These are phyloP conservation scores for Rhopalosiphum maidis DNA, from an alignment of 1,140 invertebrate species.

Conservation along the genomic window DNA sequence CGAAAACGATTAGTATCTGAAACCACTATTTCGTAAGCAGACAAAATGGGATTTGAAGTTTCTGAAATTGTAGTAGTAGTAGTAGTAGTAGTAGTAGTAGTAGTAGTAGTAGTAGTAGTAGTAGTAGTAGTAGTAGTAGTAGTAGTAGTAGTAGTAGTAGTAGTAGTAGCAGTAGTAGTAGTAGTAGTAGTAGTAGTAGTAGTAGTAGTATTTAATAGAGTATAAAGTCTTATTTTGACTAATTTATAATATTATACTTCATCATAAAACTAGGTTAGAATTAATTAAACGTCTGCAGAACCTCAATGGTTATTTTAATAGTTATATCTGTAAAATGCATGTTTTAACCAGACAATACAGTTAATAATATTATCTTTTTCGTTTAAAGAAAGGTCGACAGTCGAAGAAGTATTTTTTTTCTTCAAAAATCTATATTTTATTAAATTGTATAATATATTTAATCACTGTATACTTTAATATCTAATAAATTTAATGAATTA, in stretches of 20 bases:
- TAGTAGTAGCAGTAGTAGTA: too few species aligned
- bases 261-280: slow-evolving; percentile 23
- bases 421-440: neutral
- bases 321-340: neutral
- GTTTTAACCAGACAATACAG: neutral
- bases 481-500: neutral
- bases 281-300: neutral
- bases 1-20: slow-evolving; percentile 1
- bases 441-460: neutral
- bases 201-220: neutral
- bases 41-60: neutral
- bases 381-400: neutral
- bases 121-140: too few species aligned
- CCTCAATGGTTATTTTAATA: neutral
- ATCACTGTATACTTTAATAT: too few species aligned
- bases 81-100: too few species aligned
- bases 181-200: too few species aligned
- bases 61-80: neutral
- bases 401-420: neutral
- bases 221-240: neutral
- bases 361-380: neutral
- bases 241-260: neutral
- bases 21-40: neutral
- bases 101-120: too few species aligned
- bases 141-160: too few species aligned